These are phyloP conservation scores for Sepioteuthis lessoniana DNA, from an alignment of 2,888 invertebrate species.

Conservation along the genomic window DNA sequence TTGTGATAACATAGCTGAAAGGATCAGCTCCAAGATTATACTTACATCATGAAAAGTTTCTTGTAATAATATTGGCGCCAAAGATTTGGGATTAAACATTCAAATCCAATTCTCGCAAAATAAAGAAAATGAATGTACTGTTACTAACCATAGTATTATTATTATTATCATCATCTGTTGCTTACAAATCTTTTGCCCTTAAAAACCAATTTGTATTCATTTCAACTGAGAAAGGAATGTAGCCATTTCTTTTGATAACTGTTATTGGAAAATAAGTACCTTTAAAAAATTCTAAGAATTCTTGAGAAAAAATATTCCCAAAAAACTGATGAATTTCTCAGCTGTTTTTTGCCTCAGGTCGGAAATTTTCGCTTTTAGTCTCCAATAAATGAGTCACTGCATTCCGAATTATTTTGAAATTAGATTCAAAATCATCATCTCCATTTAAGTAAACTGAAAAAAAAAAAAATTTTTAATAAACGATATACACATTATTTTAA, in stretches of 20 bases:
- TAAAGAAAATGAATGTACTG: not conserved
- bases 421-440: not conserved
- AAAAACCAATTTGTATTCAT: not conserved
- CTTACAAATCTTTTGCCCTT: not conserved
- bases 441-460: conserved; percentile 35
- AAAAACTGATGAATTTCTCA: not conserved
- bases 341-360: not conserved
- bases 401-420: not conserved
- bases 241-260: not conserved
- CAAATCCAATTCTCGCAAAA: not conserved
- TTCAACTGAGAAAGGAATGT: not conserved
- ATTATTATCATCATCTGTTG: not conserved
- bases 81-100: not conserved
- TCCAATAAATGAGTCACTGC: not conserved
- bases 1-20: not conserved
- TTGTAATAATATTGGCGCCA: not conserved
- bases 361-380: not conserved
- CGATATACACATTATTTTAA: too few species aligned
- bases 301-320: too few species aligned
- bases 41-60: not conserved
- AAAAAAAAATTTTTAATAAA: not conserved
- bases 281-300: not conserved
- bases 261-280: not conserved
- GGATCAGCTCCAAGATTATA: not conserved
- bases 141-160: not conserved